Base-by-base conservation (phyloP, 2,888 invertebrate genomes). In the Gryllus longicercus region DNA sequence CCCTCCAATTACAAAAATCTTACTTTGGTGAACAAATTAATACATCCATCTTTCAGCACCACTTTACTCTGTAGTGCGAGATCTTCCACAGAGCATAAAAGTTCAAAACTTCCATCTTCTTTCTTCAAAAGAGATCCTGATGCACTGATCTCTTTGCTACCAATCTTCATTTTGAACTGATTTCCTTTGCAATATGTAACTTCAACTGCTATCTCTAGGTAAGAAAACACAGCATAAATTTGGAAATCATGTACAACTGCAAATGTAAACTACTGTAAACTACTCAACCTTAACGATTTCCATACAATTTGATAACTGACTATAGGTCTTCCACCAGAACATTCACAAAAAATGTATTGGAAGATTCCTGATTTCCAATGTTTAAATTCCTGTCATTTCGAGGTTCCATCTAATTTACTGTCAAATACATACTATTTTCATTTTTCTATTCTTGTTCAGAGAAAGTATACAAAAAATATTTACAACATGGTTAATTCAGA, bases 21-120 rank as follows among this genome's bases (percentile, higher is more conserved):
- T 86, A 92, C 93, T 85, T 90, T 87, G 81, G 91, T 89, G 85
- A 94, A 95, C 63, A 95, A 84, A 82, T 91, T 89, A n/a, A 94
- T 83, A 80, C 89, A 88, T 74, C 90, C 87, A 1, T 89, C 89
- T 82, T 90, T 88, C 80, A 89, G 87, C 38, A 91, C 90, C 38
- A 92, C 87, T 84, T 38, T 38, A 89, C 90, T n/a, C 89, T 88
- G 80, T 89, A 90, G 1, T 87, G 87, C 74, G 90, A 86, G 85
- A 14, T 90, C 91, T 83, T 92, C 85, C 3, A 88, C 85, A 25
- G 83, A 82, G 79, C 86, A 86, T 10, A 82, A 83, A 16, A 88
- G 82, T 14, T 83, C 80, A 18, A 82, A 78, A 12, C 82, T 78
- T 50, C 81, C 82, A 38, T 38, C 38, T 38, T 38, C 38, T 38